Evolutionary conservation across 2,888 invertebrate species (phyloP), one percentile per base, ranked within the genome.

Genomic region (Dyspetes luteomarginatus): DNA sequence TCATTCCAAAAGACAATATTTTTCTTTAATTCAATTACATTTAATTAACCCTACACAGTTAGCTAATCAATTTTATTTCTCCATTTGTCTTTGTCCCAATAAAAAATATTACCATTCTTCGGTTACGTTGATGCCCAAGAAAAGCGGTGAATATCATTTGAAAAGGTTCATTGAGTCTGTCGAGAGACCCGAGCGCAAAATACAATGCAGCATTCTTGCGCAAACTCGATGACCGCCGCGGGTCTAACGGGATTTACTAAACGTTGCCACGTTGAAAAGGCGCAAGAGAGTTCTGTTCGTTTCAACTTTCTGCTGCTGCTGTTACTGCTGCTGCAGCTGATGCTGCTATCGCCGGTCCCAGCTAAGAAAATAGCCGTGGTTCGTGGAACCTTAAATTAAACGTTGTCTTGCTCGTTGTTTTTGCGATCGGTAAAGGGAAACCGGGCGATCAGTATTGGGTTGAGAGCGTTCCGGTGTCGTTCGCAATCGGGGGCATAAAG

Each of bases 391-490:
- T 87, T 91, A 90, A 91, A 91, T 91, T 91, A 90, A 89, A 88
- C 86, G 86, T 84, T 84, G 85, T 86, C 85, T 83, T 85, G 52
- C 82, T 85, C 73, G 86, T 89, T 86, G 87, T 91, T 90, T 68
- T 90, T 86, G 87, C 86, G 84, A 41, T 87, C 86, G 85, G 86
- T 82, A 86, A 85, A 88, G 81, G 55, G 72, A 82, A n/a, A 81
- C 79, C 81, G 5, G n/a, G 68, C 84, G 82, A 82, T 83, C 71
- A 79, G 90, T 87, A 88, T 87, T 87, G 88, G 85, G 88, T 86
- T 92, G 91, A 92, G 91, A 91, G 92, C 91, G 92, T 92, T 92
- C 92, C 89, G 90, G 89, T 92, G 91, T 92, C 89, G 91, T 87
- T 89, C 86, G 91, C 91, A 91, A 92, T 92, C 92, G 91, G 89